Base-by-base conservation (phyloP, 2,888 invertebrate species). In the Scaptomyza polygonia region DNA sequence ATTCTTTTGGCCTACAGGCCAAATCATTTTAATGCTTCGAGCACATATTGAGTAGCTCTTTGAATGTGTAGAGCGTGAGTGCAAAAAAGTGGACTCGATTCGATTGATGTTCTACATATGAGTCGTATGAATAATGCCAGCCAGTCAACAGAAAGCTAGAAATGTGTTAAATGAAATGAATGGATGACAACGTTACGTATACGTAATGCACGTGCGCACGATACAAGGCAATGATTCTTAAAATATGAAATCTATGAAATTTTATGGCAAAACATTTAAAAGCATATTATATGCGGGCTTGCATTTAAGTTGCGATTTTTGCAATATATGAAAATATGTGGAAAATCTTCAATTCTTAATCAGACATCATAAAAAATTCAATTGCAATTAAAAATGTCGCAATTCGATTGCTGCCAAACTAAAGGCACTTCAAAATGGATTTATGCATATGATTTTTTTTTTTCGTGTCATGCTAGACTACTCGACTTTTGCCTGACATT, bases 91-190 rank as follows among this genome's bases (percentile, higher is more conserved):
- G 27, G 40, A 16, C 27, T 42, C 69, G 40, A 16, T 21, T 42
- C 69, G 67, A 79, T 82, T 69, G 77, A 79, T 79, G 79, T 56
- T 65, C 59, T 39, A 27, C 69, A 39, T 36, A 67, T 75, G 72
- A 76, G 66, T 69, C 73, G 52, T 54, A 57, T n/a, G n/a, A n/a
- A 36, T 44, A 16, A 25, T 21, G 43, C 25, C 65, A 47, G 39
- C 45, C 51, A 51, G 34, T 9, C 14, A 54, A 21, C 8, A 52
- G 25, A 25, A 25, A 5, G 62, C 43, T 54, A 42, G 48, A 25
- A 55, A 47, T 25, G 45, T 48, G 48, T 29, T 39, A 61, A 57
- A 40, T 45, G 29, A 59, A 63, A 59, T 59, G 21, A 16, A 27
- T 40, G 25, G 43, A 30, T 44, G 47, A 48, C 55, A 68, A 57